Evolutionary conservation across 1,140 invertebrate genomes (phyloP), one percentile per base, ranked within the genome.

Genomic region (Ctenoplectra terminalis): DNA sequence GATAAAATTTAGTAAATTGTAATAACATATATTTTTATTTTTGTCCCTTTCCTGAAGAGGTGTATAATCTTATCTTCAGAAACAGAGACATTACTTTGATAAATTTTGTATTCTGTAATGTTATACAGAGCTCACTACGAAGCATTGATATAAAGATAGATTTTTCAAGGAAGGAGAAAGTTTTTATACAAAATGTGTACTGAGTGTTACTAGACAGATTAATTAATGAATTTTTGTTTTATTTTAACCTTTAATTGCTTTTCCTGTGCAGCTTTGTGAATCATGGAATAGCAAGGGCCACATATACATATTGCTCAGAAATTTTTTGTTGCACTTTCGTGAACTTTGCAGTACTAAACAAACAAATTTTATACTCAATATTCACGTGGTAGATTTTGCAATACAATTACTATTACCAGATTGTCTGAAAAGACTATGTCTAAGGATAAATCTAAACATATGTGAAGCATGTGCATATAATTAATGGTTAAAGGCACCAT

Each of bases 331-430:
- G 77, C 81, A 77, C 69, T 81, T 81, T 78, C 50, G 52, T 76
- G 73, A 86, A 83, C 70, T 76, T 87, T 43, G 60, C 72, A 77
- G 63, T 81, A 83, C 69, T 66, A 84, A 60, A 87, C 31, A 50
- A 40, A 86, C 69, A 87, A 87, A 87, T 87, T 87, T 87, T 87
- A 77, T 87, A 87, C 72, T 74, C 72, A 81, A 52, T 87, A 87
- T 84, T 64, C 85, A 80, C 81, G 58, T 81, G 70, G 85, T 87
- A 87, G 86, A 81, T 87, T 87, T 87, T 87, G 77, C 86, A 87
- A 87, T 87, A 87, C 73, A 67, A 87, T 84, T 84, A 87, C 63
- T 87, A 87, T 87, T 87, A 87, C 29, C 50, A 76, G 74, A 85
- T 84, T 58, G 75, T 87, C 84, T 86, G 79, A 71, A 23, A 58